These are phyloP conservation scores for Drosophila mojavensis DNA, from an alignment of 1,140 invertebrate genomes.

Conservation along the genomic window DNA sequence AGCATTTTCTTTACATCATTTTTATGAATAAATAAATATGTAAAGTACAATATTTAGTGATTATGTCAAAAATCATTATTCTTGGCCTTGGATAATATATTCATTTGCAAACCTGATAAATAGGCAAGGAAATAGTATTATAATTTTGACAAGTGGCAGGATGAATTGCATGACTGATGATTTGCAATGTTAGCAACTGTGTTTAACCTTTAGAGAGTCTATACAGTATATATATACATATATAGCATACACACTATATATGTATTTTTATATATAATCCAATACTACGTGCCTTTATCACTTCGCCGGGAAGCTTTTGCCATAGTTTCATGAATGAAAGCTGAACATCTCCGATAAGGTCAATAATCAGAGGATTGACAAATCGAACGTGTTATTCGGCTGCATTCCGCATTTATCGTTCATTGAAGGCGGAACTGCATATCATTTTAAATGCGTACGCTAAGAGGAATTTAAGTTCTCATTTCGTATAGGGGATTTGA, in stretches of 20 bases:
- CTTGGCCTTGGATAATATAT: too few species aligned
- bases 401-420: slow-evolving; percentile 28
- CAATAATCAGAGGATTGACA: slow-evolving; percentile 8
- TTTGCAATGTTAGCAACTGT: slow-evolving; percentile 25
- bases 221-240: not conserved
- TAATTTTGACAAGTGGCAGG: slow-evolving; percentile 23
- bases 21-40: too few species aligned
- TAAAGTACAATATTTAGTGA: too few species aligned
- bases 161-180: slow-evolving; percentile 23
- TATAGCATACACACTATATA: not conserved
- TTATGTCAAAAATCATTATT: too few species aligned
- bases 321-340: slow-evolving; percentile 46
- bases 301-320: not conserved
- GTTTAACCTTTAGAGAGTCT: slow-evolving; percentile 10
- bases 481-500: slow-evolving; percentile 5
- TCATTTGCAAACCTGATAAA: too few species aligned
- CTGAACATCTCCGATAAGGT: slow-evolving; percentile 21
- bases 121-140: too few species aligned
- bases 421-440: slow-evolving; percentile 38
- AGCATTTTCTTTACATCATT: too few species aligned
- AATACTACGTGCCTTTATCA: slow-evolving; percentile 31
- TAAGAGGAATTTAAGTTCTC: slow-evolving; percentile 17
- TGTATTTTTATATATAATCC: not conserved
- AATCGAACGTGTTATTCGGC: slow-evolving; percentile 50
- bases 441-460: not conserved